Evolutionary conservation across 2,797 vertebrate species (phyloP), one percentile per base, ranked within the genome.

Genomic region (Enteromius thamalakanensis): DNA sequence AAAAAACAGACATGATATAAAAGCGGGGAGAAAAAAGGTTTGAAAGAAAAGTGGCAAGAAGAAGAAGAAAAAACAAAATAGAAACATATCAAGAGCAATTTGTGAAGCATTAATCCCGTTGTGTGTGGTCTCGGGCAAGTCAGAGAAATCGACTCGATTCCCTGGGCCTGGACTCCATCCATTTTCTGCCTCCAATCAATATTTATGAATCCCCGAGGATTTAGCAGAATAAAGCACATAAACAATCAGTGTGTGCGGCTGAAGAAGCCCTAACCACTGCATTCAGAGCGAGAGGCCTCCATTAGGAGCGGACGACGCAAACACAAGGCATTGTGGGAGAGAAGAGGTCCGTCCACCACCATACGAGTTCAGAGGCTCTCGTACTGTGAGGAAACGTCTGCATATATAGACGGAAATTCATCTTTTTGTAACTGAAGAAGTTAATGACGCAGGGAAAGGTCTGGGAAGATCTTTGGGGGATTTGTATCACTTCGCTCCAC

Each of bases 131-230:
- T 94, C 90, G 93, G 93, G 93, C 91, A 92, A 94, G 94, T 94
- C 95, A 94, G 94, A 95, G 95, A 95, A 95, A 96, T 95, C 94
- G 94, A 96, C 93, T 96, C 94, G 96, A 97, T 97, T 98, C 96
- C 96, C 96, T 91, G 91, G 95, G 94, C 95, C 92, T 94, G 94
- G 95, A 96, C 94, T 96, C 96, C 95, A 97, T 98, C 96, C 96
- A 97, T 97, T 96, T 96, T 97, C 96, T 94, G 94, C 95, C 77
- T 96, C 94, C 95, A 93, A 98, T 99, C 98, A 98, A 99, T 99
- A 98, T 98, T 98, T 99, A 98, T 98, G 96, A 98, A 97, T 95
- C 98, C 96, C 97, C 83, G 91, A 95, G 97, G 98, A 97, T 95
- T 77, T 94, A 96, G 95, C 92, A 92, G 95, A 95, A 94, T 96